These are phyloP conservation scores for Andrena chrysosceles DNA, from an alignment of 2,888 invertebrate species.

Conservation along the genomic window DNA sequence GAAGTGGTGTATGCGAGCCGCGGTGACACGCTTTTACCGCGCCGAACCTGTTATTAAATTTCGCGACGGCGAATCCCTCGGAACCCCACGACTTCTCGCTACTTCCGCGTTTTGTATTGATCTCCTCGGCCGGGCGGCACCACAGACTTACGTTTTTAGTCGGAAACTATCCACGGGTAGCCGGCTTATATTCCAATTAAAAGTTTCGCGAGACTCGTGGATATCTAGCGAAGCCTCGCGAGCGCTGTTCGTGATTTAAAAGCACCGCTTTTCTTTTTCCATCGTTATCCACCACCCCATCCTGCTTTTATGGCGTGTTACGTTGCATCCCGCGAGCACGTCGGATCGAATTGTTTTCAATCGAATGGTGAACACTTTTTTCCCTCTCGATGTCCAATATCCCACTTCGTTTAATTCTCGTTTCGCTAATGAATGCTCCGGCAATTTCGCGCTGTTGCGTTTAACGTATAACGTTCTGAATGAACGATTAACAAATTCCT, in stretches of 20 bases:
- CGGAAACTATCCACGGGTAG: conserved; percentile 29
- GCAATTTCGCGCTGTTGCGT: not conserved
- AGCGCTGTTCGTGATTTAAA: conserved; percentile 49
- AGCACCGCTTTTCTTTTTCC: conserved; percentile 42
- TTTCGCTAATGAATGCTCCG: conserved; percentile 1
- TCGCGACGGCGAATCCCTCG: not conserved
- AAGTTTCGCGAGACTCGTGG: conserved; percentile 55
- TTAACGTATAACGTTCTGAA: not conserved
- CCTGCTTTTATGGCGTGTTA: conserved; percentile 6
- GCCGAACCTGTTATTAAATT: conserved; percentile 33
- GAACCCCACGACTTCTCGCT: conserved; percentile 2
- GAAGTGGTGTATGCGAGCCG: not conserved
- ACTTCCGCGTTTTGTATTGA: conserved; percentile 45
- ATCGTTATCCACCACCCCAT: conserved; percentile 15
- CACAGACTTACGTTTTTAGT: conserved; percentile 21
- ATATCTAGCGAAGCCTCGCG: conserved; percentile 35
- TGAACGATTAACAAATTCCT: not conserved
- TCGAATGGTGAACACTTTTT: not conserved
- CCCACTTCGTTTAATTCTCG: not conserved
- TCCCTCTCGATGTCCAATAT: not conserved
- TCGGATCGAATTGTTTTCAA: conserved; percentile 15
- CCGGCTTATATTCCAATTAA: conserved; percentile 64
- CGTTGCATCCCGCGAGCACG: conserved; percentile 20
- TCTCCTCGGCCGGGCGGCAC: conserved; percentile 12
- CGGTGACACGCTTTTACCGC: conserved; percentile 14